These are phyloP conservation scores for Harpegnathos saltator DNA, from an alignment of 1,140 invertebrate species.

Conservation along the genomic window DNA sequence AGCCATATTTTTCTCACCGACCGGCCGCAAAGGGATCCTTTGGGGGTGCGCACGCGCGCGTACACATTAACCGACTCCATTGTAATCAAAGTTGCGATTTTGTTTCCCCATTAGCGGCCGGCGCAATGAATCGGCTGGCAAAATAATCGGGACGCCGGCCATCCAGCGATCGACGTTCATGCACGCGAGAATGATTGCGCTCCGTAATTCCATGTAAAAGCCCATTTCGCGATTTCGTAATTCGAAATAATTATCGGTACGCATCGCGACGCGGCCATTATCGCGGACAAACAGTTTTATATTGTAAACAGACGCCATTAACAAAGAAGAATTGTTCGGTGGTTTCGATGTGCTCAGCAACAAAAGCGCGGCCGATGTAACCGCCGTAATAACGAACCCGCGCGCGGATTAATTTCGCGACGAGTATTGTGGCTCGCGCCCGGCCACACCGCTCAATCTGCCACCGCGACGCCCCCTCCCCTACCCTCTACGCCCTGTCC, in stretches of 20 bases:
- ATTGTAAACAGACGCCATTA: conserved; percentile 77
- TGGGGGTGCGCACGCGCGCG: background rate
- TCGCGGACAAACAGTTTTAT: conserved; percentile 77
- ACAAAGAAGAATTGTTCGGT: conserved; percentile 75
- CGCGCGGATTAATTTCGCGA: conserved; percentile 74
- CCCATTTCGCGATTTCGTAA: conserved; percentile 77
- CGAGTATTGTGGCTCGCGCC: conserved; percentile 56
- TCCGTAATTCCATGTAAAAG: conserved; percentile 75
- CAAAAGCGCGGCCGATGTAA: conserved; percentile 75
- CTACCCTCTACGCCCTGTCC: too few species aligned
- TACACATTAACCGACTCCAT: conserved; percentile 42
- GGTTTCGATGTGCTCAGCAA: conserved; percentile 73
- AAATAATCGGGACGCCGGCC: conserved; percentile 70
- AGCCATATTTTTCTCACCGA: conserved; percentile 53
- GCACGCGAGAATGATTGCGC: conserved; percentile 73
- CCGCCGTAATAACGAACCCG: conserved; percentile 74
- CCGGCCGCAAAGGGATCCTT: conserved; percentile 31
- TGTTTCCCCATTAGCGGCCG: conserved; percentile 65
- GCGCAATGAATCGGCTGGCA: conserved; percentile 61
- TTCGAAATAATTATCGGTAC: conserved; percentile 77
- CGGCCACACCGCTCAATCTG: conserved; percentile 70
- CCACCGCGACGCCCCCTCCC: too few species aligned
- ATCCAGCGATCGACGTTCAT: conserved; percentile 72
- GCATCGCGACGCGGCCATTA: conserved; percentile 75
- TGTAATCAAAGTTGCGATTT: conserved; percentile 61